Conservation (phyloP, 2,888 invertebrate species). For the Campoplex capitator region DNA sequence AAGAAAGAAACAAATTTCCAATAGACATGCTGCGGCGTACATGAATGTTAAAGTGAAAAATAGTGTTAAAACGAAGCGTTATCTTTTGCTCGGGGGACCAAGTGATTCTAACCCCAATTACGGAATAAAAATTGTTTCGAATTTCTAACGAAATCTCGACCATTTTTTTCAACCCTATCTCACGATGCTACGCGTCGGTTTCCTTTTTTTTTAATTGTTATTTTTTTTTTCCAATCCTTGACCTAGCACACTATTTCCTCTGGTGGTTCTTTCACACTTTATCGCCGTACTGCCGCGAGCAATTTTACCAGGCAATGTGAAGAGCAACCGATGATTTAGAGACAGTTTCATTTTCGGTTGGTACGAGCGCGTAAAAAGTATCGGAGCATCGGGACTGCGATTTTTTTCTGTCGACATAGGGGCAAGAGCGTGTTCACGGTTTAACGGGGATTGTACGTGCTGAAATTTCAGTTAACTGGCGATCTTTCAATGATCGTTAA, state of each 20-base stretch:
- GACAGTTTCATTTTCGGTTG: constrained; percentile 31
- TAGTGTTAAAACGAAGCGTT: constrained; percentile 62
- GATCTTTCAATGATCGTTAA: not conserved
- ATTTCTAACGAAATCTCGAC: constrained; percentile 70
- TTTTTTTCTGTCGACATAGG: constrained; percentile 21
- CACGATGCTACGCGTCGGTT: not conserved
- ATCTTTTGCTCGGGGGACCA: constrained; percentile 64
- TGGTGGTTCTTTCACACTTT: constrained; percentile 28
- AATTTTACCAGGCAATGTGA: constrained; percentile 73
- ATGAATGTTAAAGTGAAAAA: constrained; percentile 42
- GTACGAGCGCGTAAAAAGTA: constrained; percentile 27
- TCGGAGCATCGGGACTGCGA: constrained; percentile 26
- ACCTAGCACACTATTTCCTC: constrained; percentile 53
- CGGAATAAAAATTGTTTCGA: constrained; percentile 75
- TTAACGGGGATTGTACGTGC: not conserved
- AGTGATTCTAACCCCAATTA: constrained; percentile 76
- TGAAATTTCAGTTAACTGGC: not conserved
- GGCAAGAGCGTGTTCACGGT: not conserved
- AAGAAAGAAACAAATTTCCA: constrained; percentile 4
- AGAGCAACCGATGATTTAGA: constrained; percentile 38
- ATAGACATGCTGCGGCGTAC: constrained; percentile 17
- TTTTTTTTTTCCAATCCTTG: constrained; percentile 20
- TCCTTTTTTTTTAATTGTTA: constrained; percentile 20
- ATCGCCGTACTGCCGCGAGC: constrained; percentile 45
- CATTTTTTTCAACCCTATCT: constrained; percentile 22